Conservation (phyloP, 2,888 invertebrate genomes). For the Dynastes grantii region DNA sequence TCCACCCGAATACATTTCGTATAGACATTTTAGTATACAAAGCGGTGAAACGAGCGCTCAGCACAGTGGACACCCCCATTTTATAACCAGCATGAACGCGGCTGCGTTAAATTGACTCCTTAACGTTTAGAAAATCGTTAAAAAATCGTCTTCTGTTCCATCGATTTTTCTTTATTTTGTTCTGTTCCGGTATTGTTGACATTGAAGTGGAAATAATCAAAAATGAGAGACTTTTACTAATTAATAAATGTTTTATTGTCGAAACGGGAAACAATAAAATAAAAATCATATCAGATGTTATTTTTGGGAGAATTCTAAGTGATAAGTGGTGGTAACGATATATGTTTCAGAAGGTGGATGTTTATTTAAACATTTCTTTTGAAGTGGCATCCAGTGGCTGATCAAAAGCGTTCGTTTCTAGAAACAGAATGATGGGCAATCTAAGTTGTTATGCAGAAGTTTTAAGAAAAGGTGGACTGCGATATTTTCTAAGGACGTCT, state of each 20-base stretch:
- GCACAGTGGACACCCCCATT: constrained; percentile 67
- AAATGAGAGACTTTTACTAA: constrained; percentile 19
- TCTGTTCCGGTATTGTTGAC: background rate
- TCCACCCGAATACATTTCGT: constrained; percentile 87
- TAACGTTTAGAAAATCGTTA: too few relatives aligned
- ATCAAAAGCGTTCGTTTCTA: too few relatives aligned
- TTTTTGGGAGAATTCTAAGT: constrained; percentile 17
- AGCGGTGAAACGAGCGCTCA: constrained; percentile 74
- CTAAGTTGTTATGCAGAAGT: too few relatives aligned
- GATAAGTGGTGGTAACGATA: background rate
- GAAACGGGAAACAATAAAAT: background rate
- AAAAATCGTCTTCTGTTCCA: too few relatives aligned
- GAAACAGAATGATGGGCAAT: too few relatives aligned
- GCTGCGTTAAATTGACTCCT: constrained; percentile 63
- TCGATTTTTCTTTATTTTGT: background rate
- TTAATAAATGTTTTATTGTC: constrained; percentile 23
- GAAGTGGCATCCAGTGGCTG: too few relatives aligned
- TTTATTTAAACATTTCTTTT: background rate
- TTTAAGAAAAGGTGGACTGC: too few relatives aligned
- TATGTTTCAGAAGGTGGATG: background rate
- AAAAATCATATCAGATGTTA: constrained; percentile 31
- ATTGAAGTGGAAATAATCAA: background rate
- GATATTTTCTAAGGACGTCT: too few relatives aligned
- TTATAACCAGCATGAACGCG: constrained; percentile 69
- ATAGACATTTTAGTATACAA: constrained; percentile 81